phyloP scores from a whole-genome alignment of 2,888 invertebrate genomes.

The Dolichomitus sp. region DNA sequence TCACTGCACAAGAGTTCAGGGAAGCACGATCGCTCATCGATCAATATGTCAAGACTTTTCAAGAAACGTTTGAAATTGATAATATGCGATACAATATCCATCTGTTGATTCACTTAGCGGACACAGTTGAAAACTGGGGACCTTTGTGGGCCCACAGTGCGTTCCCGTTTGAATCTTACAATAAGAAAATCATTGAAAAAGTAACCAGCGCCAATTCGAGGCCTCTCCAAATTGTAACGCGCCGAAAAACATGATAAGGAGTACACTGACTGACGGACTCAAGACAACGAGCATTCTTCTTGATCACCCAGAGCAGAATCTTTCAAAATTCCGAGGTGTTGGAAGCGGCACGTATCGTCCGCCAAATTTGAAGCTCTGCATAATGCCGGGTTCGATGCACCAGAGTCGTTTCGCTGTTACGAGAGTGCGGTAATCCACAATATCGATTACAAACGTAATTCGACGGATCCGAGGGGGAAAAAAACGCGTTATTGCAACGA shows the following conservation, averaged over 20 bases:
- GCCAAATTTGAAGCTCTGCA: too few relatives aligned
- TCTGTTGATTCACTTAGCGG: conserved; percentile 13
- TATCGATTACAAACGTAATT: not conserved
- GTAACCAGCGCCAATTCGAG: conserved; percentile 12
- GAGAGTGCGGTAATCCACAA: too few relatives aligned
- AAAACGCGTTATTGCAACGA: not conserved
- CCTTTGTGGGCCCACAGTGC: conserved; percentile 33
- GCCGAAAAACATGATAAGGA: not conserved
- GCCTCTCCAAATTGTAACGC: not conserved
- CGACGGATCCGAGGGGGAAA: not conserved
- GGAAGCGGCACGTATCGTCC: too few relatives aligned
- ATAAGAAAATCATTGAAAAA: conserved; percentile 30
- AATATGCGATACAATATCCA: conserved; percentile 30
- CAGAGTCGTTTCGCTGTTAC: not conserved
- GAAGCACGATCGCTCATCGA: not conserved
- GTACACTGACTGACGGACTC: not conserved
- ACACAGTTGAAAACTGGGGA: conserved; percentile 40
- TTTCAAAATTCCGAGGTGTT: too few relatives aligned
- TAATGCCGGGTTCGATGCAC: not conserved
- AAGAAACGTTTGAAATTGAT: conserved; percentile 4
- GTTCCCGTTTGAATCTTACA: conserved; percentile 35
- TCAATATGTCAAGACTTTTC: conserved; percentile 1
- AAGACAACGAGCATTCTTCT: too few relatives aligned
- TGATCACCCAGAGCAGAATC: too few relatives aligned
- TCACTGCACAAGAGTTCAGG: not conserved